A percentile compares a stretch with the other conserved stretches of the same genome.
phyloP scores from a whole-genome alignment of 2,888 invertebrate genomes.

The Caenorhabditis doughertyi region DNA sequence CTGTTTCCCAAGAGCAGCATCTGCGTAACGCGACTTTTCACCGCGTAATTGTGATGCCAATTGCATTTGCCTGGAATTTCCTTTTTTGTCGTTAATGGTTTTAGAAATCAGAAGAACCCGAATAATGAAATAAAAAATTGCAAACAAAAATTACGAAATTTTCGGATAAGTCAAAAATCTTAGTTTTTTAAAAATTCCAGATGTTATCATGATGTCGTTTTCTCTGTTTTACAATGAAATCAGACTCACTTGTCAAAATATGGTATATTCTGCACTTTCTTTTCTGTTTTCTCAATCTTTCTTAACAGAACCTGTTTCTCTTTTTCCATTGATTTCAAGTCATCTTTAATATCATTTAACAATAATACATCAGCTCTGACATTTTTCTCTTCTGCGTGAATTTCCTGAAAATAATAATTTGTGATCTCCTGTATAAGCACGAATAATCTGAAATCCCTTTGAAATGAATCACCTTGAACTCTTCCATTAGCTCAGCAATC shows the following conservation, averaged over 20 bases:
- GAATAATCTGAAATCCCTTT: slow-evolving; percentile 1
- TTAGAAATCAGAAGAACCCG: too few relatives aligned
- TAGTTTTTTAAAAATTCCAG: too few relatives aligned
- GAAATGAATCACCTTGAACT: slow-evolving; percentile 87
- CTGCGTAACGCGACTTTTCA: slow-evolving; percentile 86
- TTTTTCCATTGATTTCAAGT: slow-evolving; percentile 86
- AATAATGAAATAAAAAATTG: too few relatives aligned
- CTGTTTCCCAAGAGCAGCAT: slow-evolving; percentile 85
- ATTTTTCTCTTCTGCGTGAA: slow-evolving; percentile 74
- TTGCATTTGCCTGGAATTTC: slow-evolving; percentile 83
- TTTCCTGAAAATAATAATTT: slow-evolving; percentile 65
- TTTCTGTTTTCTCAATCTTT: slow-evolving; percentile 86
- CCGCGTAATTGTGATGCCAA: slow-evolving; percentile 85
- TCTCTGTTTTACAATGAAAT: background rate
- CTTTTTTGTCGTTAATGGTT: too few relatives aligned
- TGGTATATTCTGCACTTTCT: slow-evolving; percentile 72
- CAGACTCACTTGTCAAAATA: slow-evolving; percentile 77
- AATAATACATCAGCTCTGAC: slow-evolving; percentile 86
- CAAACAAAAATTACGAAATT: too few relatives aligned
- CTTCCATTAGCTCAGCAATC: slow-evolving; percentile 89
- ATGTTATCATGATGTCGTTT: background rate
- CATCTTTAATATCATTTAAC: slow-evolving; percentile 90
- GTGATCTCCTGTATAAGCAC: too few relatives aligned
- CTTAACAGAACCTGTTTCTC: slow-evolving; percentile 89
- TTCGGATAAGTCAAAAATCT: too few relatives aligned